A percentile compares a stretch with the other conserved stretches of the same genome.
These are phyloP conservation scores for Cataglyphis albicans DNA, from an alignment of 2,888 invertebrate species.

Conservation along the genomic window DNA sequence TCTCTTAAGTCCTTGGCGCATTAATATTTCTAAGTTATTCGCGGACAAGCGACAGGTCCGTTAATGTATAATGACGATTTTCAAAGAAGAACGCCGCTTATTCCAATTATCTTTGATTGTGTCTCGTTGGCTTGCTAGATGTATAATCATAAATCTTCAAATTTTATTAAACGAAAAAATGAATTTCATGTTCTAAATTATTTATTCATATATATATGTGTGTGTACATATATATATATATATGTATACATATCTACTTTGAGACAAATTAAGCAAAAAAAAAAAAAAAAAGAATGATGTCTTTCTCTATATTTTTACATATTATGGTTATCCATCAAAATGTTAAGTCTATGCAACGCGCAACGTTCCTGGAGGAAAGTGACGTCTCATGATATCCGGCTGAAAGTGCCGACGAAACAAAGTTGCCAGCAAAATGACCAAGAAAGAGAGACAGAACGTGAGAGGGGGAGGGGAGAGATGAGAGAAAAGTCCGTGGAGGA, in stretches of 20 bases:
- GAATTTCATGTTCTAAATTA: background rate
- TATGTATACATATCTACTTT: background rate
- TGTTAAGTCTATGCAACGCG: slow-evolving; percentile 40
- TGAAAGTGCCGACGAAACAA: slow-evolving; percentile 54
- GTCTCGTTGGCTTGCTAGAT: background rate
- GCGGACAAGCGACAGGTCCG: slow-evolving; percentile 7
- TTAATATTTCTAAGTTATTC: slow-evolving; percentile 49
- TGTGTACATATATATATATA: background rate
- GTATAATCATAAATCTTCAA: background rate
- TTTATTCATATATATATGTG: background rate
- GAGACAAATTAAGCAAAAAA: background rate
- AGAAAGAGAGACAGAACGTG: slow-evolving; percentile 36
- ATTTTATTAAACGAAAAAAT: background rate
- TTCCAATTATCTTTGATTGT: background rate
- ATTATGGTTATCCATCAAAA: slow-evolving; percentile 45
- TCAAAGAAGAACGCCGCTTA: slow-evolving; percentile 14
- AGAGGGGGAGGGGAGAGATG: slow-evolving; percentile 3
- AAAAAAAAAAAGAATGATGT: background rate
- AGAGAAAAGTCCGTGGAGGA: slow-evolving; percentile 50
- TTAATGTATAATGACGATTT: slow-evolving; percentile 33
- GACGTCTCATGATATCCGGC: slow-evolving; percentile 52
- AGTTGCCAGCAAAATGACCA: slow-evolving; percentile 37
- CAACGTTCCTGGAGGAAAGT: slow-evolving; percentile 45
- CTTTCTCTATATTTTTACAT: slow-evolving; percentile 27
- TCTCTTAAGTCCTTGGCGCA: slow-evolving; percentile 12